These are phyloP conservation scores for Heliconius charithonia DNA, from an alignment of 2,888 invertebrate species.

Conservation along the genomic window DNA sequence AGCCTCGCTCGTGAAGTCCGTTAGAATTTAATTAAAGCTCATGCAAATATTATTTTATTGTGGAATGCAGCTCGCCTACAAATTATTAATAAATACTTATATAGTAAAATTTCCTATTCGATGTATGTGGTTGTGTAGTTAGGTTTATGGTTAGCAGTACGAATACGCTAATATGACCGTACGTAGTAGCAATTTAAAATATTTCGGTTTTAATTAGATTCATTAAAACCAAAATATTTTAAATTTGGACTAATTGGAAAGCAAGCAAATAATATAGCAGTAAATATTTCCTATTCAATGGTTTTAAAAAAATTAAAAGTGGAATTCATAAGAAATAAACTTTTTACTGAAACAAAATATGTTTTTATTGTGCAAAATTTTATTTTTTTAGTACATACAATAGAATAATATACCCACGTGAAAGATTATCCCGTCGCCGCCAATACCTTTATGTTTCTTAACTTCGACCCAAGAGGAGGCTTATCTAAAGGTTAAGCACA, in stretches of 20 bases:
- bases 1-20: constrained; percentile 13
- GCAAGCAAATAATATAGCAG: not conserved
- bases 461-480: constrained; percentile 1
- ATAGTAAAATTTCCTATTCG: constrained; percentile 16
- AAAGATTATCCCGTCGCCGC: too few species aligned
- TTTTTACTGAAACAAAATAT: not conserved
- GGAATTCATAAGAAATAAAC: not conserved
- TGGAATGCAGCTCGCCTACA: constrained; percentile 37
- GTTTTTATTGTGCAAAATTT: not conserved
- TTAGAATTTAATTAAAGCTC: constrained; percentile 42
- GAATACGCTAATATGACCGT: too few species aligned
- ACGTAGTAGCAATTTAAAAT: too few species aligned
- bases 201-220: too few species aligned
- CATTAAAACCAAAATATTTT: too few species aligned
- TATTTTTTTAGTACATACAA: not conserved
- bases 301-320: too few species aligned
- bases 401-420: not conserved
- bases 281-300: not conserved
- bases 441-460: not conserved
- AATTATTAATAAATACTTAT: constrained; percentile 31
- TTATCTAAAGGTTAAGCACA: constrained; percentile 14
- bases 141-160: not conserved
- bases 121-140: not conserved
- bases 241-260: too few species aligned
- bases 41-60: constrained; percentile 37